Evolutionary conservation across 2,797 vertebrate species (phyloP).

Genomic region (Mallotus villosus): DNA sequence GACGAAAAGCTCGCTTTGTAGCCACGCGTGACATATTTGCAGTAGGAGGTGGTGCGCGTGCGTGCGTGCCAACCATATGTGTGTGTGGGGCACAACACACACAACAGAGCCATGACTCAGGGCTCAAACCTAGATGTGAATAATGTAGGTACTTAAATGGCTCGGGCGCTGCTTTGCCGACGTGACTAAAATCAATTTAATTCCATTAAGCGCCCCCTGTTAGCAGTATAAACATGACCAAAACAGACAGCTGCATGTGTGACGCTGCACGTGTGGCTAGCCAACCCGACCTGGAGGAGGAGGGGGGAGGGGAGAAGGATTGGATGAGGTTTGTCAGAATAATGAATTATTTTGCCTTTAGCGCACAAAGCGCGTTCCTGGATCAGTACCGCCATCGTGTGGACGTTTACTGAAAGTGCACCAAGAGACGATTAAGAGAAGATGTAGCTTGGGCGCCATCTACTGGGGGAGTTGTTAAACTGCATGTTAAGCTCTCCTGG

Average conservation of each 20-base stretch:
- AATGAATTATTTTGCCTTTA: not conserved
- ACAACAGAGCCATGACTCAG: slow-evolving; percentile 2
- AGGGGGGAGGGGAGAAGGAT: not conserved
- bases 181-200: slow-evolving; percentile 3
- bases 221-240: not conserved
- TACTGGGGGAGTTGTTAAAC: slow-evolving; percentile 45
- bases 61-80: not conserved
- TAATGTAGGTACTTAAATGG: not conserved
- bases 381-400: not conserved
- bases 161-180: not conserved
- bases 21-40: not conserved
- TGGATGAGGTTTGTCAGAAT: not conserved
- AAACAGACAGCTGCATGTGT: not conserved
- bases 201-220: not conserved
- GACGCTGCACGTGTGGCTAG: not conserved
- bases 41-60: not conserved
- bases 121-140: not conserved
- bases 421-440: not conserved
- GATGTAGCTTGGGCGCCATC: slow-evolving; percentile 49
- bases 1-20: not conserved
- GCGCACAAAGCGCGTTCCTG: not conserved
- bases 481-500: slow-evolving; percentile 12
- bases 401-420: not conserved
- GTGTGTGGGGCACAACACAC: not conserved
- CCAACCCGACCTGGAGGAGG: not conserved